phyloP scores from a whole-genome alignment of 2,888 invertebrate genomes.

The Agrochola lychnidis region DNA sequence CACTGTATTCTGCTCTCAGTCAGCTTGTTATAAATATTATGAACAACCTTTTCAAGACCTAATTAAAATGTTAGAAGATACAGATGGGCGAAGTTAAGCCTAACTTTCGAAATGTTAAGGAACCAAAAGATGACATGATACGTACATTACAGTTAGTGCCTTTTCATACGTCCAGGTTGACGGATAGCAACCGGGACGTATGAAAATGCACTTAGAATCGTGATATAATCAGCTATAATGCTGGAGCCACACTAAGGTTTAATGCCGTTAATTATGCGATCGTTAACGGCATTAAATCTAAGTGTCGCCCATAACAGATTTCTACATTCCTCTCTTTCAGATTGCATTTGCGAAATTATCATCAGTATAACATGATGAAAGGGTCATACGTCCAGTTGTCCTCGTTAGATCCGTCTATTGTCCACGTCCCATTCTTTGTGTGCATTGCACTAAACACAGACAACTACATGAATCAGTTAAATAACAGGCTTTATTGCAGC shows the following conservation, averaged over 20 bases:
- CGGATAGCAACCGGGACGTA: too few relatives aligned
- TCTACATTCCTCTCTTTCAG: background rate
- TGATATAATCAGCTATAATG: conserved; percentile 2
- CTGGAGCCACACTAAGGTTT: background rate
- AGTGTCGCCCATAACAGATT: background rate
- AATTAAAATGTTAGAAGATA: conserved; percentile 3
- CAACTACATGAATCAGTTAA: background rate
- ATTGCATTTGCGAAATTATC: background rate
- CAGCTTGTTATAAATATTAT: background rate
- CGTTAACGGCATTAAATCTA: background rate
- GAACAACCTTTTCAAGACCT: background rate
- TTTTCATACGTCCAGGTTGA: too few relatives aligned
- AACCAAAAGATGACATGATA: background rate
- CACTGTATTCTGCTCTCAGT: background rate
- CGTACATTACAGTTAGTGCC: conserved; percentile 14
- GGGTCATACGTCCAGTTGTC: background rate
- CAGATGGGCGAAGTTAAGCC: background rate
- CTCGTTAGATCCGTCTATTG: background rate
- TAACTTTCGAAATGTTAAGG: conserved; percentile 7
- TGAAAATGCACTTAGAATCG: background rate
- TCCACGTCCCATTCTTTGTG: background rate
- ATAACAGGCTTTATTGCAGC: background rate
- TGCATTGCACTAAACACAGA: background rate
- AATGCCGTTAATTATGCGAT: background rate
- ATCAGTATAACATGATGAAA: background rate